Conservation (phyloP, 1,140 invertebrate genomes). For the Aphis gossypii region DNA sequence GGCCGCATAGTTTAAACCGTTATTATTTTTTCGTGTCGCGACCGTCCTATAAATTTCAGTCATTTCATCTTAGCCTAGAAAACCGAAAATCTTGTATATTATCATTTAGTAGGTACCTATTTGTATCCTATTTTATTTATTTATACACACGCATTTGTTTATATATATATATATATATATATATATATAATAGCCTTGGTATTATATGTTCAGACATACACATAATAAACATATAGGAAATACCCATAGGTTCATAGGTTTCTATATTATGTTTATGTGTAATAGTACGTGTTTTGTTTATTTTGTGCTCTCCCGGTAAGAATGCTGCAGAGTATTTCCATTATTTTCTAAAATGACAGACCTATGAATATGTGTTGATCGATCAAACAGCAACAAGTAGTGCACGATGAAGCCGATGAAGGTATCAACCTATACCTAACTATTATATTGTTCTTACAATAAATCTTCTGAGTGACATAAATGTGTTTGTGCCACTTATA, state of each 20-base stretch:
- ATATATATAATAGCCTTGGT: neutral
- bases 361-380: neutral
- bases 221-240: neutral
- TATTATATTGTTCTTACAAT: conserved; percentile 34
- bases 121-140: neutral
- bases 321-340: neutral
- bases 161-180: neutral
- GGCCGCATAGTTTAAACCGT: conserved; percentile 39
- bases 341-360: neutral
- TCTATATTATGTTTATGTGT: neutral
- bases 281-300: neutral
- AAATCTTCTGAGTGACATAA: conserved; percentile 13
- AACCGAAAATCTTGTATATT: conserved; percentile 1
- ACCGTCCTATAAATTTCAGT: neutral
- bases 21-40: conserved; percentile 24
- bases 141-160: neutral
- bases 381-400: conserved; percentile 43
- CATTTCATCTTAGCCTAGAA: neutral
- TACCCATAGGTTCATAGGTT: neutral
- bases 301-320: neutral
- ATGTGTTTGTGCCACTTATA: conserved; percentile 46
- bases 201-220: neutral
- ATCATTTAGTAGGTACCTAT: neutral
- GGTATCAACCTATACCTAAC: neutral
- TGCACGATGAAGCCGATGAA: neutral